Evolutionary conservation across 2,797 vertebrate genomes (phyloP).

Genomic region (Hydrophis major): DNA sequence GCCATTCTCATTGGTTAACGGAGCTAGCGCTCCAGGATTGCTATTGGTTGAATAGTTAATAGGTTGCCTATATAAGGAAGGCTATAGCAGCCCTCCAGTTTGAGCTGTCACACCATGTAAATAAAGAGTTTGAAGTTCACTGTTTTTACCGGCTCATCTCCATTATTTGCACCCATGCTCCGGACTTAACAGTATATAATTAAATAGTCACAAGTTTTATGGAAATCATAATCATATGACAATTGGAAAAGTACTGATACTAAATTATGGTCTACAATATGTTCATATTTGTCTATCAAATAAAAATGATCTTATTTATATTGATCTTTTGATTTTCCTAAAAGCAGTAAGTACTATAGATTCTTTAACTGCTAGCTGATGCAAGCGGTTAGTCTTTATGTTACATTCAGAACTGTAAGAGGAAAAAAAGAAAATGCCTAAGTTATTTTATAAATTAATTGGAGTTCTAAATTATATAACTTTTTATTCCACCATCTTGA

Average conservation of each 20-base stretch:
- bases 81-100: too few species aligned
- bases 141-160: too few species aligned
- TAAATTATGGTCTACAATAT: constrained; percentile 8
- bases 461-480: neutral
- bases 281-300: constrained; percentile 1
- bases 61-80: too few species aligned
- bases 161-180: too few species aligned
- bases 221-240: constrained; percentile 1
- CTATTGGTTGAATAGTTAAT: too few species aligned
- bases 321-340: constrained; percentile 27
- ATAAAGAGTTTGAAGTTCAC: too few species aligned
- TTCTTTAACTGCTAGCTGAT: constrained; percentile 14
- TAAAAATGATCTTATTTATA: constrained; percentile 15
- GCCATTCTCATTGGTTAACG: too few species aligned
- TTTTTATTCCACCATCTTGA: neutral
- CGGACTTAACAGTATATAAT: neutral
- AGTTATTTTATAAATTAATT: constrained; percentile 7
- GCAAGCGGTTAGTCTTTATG: constrained; percentile 6
- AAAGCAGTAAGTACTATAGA: constrained; percentile 2
- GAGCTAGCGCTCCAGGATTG: too few species aligned
- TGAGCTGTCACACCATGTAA: too few species aligned
- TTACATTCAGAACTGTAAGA: constrained; percentile 9
- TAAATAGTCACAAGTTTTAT: neutral
- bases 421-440: neutral
- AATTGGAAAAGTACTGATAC: constrained; percentile 14